Evolutionary conservation across 2,888 invertebrate genomes (phyloP).

Genomic region (Digitonthophagus gazella): DNA sequence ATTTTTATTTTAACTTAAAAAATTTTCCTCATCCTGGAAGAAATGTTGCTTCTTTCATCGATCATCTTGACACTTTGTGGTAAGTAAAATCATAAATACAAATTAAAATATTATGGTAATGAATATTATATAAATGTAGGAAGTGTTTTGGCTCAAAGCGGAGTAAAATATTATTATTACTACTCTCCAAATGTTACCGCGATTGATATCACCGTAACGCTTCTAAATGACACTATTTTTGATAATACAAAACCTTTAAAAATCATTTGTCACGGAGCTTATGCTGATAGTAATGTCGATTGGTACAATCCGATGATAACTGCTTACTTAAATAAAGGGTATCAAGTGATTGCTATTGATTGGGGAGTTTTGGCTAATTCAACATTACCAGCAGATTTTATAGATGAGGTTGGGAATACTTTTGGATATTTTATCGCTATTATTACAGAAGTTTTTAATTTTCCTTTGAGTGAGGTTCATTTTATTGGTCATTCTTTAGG

Average conservation of each 20-base stretch:
- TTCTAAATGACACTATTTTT: background rate
- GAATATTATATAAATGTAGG: too few species aligned
- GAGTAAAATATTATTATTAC: background rate
- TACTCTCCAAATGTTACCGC: background rate
- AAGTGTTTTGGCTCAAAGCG: background rate
- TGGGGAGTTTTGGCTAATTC: slow-evolving; percentile 3
- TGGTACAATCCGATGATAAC: slow-evolving; percentile 19
- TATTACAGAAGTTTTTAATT: background rate
- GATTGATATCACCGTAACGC: background rate
- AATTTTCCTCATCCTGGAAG: too few species aligned
- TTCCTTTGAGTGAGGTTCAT: slow-evolving; percentile 15
- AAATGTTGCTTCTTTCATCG: too few species aligned
- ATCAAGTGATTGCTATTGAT: slow-evolving; percentile 18
- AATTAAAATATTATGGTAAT: too few species aligned
- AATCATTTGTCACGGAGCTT: slow-evolving; percentile 22
- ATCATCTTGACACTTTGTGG: too few species aligned
- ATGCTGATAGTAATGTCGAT: slow-evolving; percentile 9
- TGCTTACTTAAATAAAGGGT: slow-evolving; percentile 18
- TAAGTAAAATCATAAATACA: background rate
- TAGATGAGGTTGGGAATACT: background rate
- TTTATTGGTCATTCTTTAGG: slow-evolving; percentile 29
- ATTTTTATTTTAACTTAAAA: too few species aligned
- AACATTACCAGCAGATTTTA: background rate
- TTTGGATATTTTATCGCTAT: background rate
- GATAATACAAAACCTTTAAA: slow-evolving; percentile 16